These are phyloP conservation scores for Andrena marginata DNA, from an alignment of 2,888 invertebrate species.

Conservation along the genomic window DNA sequence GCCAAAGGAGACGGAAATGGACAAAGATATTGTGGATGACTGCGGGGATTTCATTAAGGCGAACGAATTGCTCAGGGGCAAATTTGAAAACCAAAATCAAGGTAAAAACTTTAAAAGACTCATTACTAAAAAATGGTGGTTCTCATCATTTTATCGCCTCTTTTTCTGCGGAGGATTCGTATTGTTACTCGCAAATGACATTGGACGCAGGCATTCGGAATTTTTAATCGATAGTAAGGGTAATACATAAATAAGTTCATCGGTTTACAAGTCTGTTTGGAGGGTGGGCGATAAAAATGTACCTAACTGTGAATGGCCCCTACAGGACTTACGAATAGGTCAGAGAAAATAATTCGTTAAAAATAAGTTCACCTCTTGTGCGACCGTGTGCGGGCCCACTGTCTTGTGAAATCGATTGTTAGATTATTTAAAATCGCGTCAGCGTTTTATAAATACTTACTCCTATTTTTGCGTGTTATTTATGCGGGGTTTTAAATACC, in stretches of 20 bases:
- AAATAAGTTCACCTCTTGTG: background rate
- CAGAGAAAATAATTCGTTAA: background rate
- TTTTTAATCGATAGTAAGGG: constrained; percentile 48
- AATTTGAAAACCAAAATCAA: constrained; percentile 72
- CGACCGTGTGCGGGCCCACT: too few relatives aligned
- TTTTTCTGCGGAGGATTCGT: background rate
- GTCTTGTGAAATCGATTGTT: background rate
- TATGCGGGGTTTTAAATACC: background rate
- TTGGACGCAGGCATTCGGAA: constrained; percentile 45
- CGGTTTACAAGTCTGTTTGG: constrained; percentile 1
- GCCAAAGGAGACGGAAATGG: constrained; percentile 19
- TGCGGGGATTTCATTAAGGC: constrained; percentile 73
- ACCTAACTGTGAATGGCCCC: background rate
- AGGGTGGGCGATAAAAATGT: constrained; percentile 1
- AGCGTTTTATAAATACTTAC: constrained; percentile 1
- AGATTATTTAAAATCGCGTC: background rate
- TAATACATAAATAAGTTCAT: constrained; percentile 45
- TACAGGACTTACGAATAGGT: background rate
- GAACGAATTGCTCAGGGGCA: constrained; percentile 71
- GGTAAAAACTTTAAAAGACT: constrained; percentile 65
- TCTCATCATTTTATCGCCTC: constrained; percentile 14
- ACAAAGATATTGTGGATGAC: constrained; percentile 51
- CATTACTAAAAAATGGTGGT: background rate
- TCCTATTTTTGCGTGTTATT: background rate
- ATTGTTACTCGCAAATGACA: constrained; percentile 14